Base-by-base conservation (phyloP, 2,113 vertebrate species). In the Elephas maximus region DNA sequence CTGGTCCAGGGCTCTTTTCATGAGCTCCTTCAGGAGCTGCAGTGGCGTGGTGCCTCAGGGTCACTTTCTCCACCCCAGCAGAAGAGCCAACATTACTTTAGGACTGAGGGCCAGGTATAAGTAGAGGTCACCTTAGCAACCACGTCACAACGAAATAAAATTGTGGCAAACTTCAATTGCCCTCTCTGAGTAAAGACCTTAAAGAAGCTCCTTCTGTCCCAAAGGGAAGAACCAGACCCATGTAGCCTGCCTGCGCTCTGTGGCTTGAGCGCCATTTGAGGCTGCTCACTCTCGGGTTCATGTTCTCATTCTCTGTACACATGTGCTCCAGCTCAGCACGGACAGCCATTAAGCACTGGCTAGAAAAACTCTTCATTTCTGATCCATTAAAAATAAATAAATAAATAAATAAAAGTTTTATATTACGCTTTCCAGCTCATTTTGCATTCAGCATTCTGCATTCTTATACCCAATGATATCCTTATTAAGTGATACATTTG, bases 251-350 rank as follows among this genome's bases (percentile, higher is more conserved):
- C 65, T 0, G 44, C 3, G 6, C 33, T n/a, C 60, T 20, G 11
- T 2, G 33, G 9, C 48, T 8, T 41, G 51, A 12, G 20, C 17
- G 12, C 80, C 17, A 5, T 23, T 30, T 1, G 0, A 11, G 4
- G 24, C 17, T 2, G 2, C 18, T 10, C 6, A 0, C 8, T 8
- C 30, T 2, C 33, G 2, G 0, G 5, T 15, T 63, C 73, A 28
- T 5, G 26, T 51, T 41, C 14, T 8, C 23, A 28, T 10, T 30
- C 48, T 62, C 41, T 15, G 1, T 0, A 71, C 51, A 62, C 20
- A 65, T 89, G 14, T 26, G 2, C 44, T 63, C 33, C 6, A n/a
- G 73, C 24, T 53, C 37, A n/a, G 30, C 10, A 30, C 24, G 5
- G 28, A 78, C 8, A 37, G 41, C 53, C 26, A 30, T 41, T 24